Percentiles rank a stretch among this genome's conserved stretches.
These are phyloP conservation scores for Julus scanicus DNA, from an alignment of 2,888 invertebrate genomes.

Conservation along the genomic window DNA sequence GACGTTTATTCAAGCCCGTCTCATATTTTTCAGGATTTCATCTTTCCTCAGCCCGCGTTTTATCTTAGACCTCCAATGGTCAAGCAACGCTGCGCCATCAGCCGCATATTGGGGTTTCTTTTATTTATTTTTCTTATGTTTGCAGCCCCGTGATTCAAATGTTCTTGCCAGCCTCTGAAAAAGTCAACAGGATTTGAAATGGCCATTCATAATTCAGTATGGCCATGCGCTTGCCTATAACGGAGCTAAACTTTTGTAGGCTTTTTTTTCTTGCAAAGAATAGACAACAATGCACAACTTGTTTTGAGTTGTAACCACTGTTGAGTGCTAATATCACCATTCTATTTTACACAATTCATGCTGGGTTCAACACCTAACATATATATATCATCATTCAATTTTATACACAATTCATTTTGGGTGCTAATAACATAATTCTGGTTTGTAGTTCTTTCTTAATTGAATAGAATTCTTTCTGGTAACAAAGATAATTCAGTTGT, in stretches of 20 bases:
- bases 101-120: slow-evolving; percentile 13
- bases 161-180: slow-evolving; percentile 16
- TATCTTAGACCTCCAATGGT: slow-evolving; percentile 27
- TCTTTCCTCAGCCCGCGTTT: slow-evolving; percentile 25
- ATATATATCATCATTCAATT: too few species aligned
- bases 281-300: not conserved
- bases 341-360: too few species aligned
- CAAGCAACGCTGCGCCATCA: slow-evolving; percentile 19
- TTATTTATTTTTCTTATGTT: slow-evolving; percentile 33
- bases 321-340: too few species aligned
- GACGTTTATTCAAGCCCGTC: slow-evolving; percentile 26
- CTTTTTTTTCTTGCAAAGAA: not conserved
- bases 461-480: too few species aligned
- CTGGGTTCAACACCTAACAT: too few species aligned
- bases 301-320: too few species aligned
- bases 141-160: slow-evolving; percentile 27
- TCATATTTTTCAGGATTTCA: slow-evolving; percentile 33
- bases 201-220: not conserved
- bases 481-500: too few species aligned
- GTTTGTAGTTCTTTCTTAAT: too few species aligned
- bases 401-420: too few species aligned
- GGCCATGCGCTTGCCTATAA: not conserved
- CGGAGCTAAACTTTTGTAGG: not conserved
- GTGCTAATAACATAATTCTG: too few species aligned
- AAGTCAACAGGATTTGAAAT: slow-evolving; percentile 33